A percentile compares a stretch with the other conserved stretches of the same genome.
phyloP scores from a whole-genome alignment of 2,797 vertebrate genomes.

The Cyprinodon diabolis region DNA sequence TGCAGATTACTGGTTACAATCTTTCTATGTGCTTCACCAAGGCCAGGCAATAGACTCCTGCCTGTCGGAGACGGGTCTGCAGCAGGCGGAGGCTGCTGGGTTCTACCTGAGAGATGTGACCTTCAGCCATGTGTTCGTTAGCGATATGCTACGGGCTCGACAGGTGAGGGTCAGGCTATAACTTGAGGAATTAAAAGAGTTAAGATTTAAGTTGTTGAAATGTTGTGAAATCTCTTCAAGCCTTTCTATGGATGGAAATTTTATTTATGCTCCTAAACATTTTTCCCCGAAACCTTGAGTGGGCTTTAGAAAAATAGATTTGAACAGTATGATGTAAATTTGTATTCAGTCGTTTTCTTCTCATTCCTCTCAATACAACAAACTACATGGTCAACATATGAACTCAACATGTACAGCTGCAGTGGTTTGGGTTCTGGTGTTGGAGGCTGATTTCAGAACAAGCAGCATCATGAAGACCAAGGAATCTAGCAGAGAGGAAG shows the following conservation, averaged over 20 bases:
- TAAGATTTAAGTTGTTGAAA: too few species aligned
- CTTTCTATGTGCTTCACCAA: conserved; percentile 38
- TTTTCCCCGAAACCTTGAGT: not conserved
- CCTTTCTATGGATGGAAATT: not conserved
- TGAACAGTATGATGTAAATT: not conserved
- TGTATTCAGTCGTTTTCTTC: not conserved
- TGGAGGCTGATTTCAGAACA: too few species aligned
- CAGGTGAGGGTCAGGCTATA: conserved; percentile 74
- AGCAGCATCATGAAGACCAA: too few species aligned
- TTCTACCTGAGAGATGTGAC: conserved; percentile 82
- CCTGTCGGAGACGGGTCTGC: conserved; percentile 85
- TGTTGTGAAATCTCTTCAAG: too few species aligned
- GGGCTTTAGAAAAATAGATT: not conserved
- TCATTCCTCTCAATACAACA: not conserved
- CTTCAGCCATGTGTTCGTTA: conserved; percentile 88
- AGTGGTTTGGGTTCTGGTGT: too few species aligned
- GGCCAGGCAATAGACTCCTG: conserved; percentile 88
- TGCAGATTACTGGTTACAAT: not conserved
- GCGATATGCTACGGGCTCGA: conserved; percentile 86
- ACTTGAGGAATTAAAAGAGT: too few species aligned
- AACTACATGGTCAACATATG: not conserved
- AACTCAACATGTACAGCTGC: not conserved
- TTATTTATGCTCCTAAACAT: not conserved
- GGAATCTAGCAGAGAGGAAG: too few species aligned
- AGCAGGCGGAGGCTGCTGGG: conserved; percentile 87